Percentiles rank a stretch among this genome's conserved stretches.
Evolutionary conservation across 2,113 vertebrate species (phyloP).

Genomic region (Leptobrachium ailaonicum): DNA sequence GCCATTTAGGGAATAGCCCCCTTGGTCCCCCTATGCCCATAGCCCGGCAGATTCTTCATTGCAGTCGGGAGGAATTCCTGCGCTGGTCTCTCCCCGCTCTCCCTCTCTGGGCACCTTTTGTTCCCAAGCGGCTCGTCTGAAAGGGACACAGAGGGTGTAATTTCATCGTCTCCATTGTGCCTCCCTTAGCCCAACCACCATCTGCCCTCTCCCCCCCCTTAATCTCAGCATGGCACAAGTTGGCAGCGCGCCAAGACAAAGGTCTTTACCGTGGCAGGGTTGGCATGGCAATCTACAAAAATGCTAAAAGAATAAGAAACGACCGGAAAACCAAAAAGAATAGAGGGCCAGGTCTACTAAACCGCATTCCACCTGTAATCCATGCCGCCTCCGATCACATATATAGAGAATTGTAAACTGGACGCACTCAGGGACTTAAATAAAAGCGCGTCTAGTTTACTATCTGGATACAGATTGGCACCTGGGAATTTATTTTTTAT

Average conservation of each 20-base stretch:
- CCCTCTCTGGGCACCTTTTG: conserved; percentile 13
- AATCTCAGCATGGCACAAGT: conserved; percentile 24
- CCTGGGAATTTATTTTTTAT: too few species aligned
- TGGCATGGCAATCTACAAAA: conserved; percentile 18
- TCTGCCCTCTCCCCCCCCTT: conserved; percentile 19
- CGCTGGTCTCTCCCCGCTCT: background rate
- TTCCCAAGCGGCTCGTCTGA: conserved; percentile 27
- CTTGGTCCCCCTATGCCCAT: too few species aligned
- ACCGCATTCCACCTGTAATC: background rate
- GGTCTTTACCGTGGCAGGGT: conserved; percentile 16
- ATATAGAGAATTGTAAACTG: too few species aligned
- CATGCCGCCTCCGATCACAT: too few species aligned
- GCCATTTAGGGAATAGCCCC: too few species aligned
- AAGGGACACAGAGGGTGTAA: conserved; percentile 23
- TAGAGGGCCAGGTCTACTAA: background rate
- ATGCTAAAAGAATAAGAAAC: too few species aligned
- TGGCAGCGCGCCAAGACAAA: conserved; percentile 36
- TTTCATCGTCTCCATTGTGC: conserved; percentile 23
- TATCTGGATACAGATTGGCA: too few species aligned
- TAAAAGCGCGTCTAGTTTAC: too few species aligned
- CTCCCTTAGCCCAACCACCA: conserved; percentile 3
- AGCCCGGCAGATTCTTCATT: too few species aligned
- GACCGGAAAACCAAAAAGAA: too few species aligned
- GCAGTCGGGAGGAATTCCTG: background rate
- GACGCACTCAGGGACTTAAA: too few species aligned